Conservation (phyloP, 2,797 vertebrate species). For the Coccyzus lansbergi region DNA sequence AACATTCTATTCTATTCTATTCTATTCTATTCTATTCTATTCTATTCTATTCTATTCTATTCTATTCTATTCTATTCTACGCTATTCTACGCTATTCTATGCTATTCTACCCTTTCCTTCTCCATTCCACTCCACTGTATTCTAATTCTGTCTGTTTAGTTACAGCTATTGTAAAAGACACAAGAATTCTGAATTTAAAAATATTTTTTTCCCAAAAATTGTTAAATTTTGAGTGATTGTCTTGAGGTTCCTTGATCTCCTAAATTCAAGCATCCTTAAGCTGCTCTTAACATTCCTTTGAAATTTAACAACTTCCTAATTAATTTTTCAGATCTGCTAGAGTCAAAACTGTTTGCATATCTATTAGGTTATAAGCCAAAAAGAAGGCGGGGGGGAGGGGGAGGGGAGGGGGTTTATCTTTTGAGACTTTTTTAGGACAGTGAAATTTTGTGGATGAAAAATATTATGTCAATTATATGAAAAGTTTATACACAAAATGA, state of each 20-base stretch:
- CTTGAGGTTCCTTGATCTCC: not conserved
- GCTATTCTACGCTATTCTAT: too few relatives aligned
- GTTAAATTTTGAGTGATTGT: not conserved
- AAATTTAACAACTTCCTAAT: not conserved
- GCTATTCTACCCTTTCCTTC: too few relatives aligned
- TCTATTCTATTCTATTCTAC: too few relatives aligned
- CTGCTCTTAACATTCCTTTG: not conserved
- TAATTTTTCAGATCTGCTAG: not conserved
- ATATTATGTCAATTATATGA: not conserved
- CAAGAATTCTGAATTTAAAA: not conserved
- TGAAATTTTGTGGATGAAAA: not conserved
- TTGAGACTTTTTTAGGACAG: not conserved
- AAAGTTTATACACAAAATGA: not conserved
- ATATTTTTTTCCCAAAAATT: not conserved
- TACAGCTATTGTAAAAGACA: not conserved
- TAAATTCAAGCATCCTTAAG: not conserved
- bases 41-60: too few relatives aligned
- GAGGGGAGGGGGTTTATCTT: too few relatives aligned
- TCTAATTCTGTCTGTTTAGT: not conserved
- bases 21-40: too few relatives aligned
- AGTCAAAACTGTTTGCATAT: not conserved
- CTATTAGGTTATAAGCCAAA: not conserved
- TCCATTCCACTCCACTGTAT: too few relatives aligned
- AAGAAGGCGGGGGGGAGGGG: too few relatives aligned
- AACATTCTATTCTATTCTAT: too few relatives aligned